These are phyloP conservation scores for Melieria omissa DNA, from an alignment of 2,888 invertebrate genomes.

Conservation along the genomic window DNA sequence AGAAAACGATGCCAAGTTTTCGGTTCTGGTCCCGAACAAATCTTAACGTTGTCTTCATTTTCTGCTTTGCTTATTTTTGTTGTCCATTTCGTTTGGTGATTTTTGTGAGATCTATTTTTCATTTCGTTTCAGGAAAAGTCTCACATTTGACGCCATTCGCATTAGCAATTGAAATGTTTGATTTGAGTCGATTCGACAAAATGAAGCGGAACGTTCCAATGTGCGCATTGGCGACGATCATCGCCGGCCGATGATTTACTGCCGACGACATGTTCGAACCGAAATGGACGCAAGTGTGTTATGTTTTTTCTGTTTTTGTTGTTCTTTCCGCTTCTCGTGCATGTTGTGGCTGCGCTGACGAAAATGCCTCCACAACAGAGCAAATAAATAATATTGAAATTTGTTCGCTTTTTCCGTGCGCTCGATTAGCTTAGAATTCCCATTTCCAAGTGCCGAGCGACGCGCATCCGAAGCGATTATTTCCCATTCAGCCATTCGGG, in stretches of 20 bases:
- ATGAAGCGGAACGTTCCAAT: slow-evolving; percentile 28
- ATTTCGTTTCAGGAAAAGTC: neutral
- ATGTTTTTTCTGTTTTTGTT: too few species aligned
- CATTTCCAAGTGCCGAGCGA: too few species aligned
- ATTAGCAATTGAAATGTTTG: slow-evolving; percentile 23
- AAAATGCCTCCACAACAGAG: too few species aligned
- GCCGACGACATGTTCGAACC: slow-evolving; percentile 12
- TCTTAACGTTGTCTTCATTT: neutral
- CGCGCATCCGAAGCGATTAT: too few species aligned
- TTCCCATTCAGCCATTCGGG: too few species aligned
- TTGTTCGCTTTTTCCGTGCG: too few species aligned
- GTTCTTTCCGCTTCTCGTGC: too few species aligned
- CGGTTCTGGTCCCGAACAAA: neutral
- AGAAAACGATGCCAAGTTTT: slow-evolving; percentile 35
- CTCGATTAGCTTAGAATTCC: too few species aligned
- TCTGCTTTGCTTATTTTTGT: neutral
- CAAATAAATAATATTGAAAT: too few species aligned
- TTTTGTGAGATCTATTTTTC: neutral
- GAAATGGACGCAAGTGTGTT: neutral
- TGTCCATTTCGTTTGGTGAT: neutral
- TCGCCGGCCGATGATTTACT: slow-evolving; percentile 25
- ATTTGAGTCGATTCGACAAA: slow-evolving; percentile 32
- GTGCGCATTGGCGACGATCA: slow-evolving; percentile 5
- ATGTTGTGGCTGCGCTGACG: too few species aligned
- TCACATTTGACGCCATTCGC: neutral